Percentiles rank a stretch among this genome's conserved stretches.
These are phyloP conservation scores for Triplophysa tibetana DNA, from an alignment of 2,113 vertebrate species.

Conservation along the genomic window DNA sequence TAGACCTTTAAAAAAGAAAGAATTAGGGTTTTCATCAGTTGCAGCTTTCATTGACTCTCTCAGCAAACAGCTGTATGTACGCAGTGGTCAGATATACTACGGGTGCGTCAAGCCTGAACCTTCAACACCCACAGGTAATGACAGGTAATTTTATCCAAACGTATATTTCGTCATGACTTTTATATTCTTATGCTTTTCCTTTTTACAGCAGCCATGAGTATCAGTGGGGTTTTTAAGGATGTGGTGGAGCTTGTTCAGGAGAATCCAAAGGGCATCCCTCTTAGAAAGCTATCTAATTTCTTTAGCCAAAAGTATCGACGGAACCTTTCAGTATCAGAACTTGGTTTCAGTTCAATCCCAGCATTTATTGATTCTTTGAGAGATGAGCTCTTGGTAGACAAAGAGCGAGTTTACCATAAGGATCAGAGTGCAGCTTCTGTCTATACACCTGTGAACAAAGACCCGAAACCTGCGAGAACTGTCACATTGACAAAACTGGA, in stretches of 20 bases:
- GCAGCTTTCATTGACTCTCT: conserved; percentile 22
- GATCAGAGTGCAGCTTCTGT: conserved; percentile 26
- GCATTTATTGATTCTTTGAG: conserved; percentile 57
- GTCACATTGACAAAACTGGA: not conserved
- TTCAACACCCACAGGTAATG: not conserved
- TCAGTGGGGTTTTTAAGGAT: conserved; percentile 52
- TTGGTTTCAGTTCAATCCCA: conserved; percentile 62
- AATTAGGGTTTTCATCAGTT: conserved; percentile 8
- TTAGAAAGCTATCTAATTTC: conserved; percentile 46
- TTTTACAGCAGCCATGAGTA: conserved; percentile 37
- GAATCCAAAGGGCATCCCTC: conserved; percentile 58
- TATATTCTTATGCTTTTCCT: not conserved
- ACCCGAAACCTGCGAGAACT: not conserved
- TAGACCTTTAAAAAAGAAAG: conserved; percentile 2
- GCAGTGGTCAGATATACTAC: conserved; percentile 1
- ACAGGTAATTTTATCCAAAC: not conserved
- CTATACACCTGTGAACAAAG: not conserved
- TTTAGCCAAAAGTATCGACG: conserved; percentile 59
- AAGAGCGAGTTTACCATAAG: conserved; percentile 58
- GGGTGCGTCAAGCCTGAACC: not conserved
- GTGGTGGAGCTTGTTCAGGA: conserved; percentile 58
- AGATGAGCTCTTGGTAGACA: conserved; percentile 54
- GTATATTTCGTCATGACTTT: not conserved
- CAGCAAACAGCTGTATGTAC: not conserved
- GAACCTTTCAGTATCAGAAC: conserved; percentile 47